A percentile compares a stretch with the other conserved stretches of the same genome.
Conservation (phyloP, 2,113 vertebrate genomes). For the Larimichthys polyactis region DNA sequence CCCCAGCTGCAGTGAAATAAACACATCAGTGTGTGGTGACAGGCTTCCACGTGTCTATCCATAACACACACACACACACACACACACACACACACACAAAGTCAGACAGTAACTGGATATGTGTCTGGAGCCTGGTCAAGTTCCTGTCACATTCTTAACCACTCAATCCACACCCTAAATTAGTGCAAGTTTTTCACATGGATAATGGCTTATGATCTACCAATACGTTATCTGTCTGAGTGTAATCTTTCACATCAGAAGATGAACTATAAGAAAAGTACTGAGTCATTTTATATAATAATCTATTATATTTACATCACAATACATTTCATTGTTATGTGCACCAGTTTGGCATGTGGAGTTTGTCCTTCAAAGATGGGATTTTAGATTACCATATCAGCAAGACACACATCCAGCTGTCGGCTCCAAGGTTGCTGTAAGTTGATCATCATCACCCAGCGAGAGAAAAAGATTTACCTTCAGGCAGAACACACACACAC, state of each 20-base stretch:
- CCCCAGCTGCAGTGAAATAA: conserved; percentile 80
- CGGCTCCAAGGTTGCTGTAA: conserved; percentile 17
- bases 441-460: conserved; percentile 2
- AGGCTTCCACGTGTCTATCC: conserved; percentile 60
- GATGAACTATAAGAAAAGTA: not conserved
- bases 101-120: conserved; percentile 70
- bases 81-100: conserved; percentile 26
- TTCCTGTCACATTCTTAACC: conserved; percentile 74
- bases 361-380: conserved; percentile 9
- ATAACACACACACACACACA: conserved; percentile 28
- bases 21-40: conserved; percentile 82
- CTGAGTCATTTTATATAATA: not conserved
- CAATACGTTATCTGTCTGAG: not conserved
- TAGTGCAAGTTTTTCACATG: conserved; percentile 38
- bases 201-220: conserved; percentile 42
- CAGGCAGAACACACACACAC: conserved; percentile 4
- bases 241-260: conserved; percentile 19
- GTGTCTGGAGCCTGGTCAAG: conserved; percentile 69
- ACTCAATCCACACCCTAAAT: conserved; percentile 67
- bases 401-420: conserved; percentile 23
- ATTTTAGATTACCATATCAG: conserved; percentile 30
- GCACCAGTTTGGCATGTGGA: not conserved
- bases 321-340: not conserved
- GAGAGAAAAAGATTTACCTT: conserved; percentile 7
- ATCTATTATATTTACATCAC: not conserved